Conservation (phyloP, 2,113 vertebrate species). For the Dendrocopos noguchii region DNA sequence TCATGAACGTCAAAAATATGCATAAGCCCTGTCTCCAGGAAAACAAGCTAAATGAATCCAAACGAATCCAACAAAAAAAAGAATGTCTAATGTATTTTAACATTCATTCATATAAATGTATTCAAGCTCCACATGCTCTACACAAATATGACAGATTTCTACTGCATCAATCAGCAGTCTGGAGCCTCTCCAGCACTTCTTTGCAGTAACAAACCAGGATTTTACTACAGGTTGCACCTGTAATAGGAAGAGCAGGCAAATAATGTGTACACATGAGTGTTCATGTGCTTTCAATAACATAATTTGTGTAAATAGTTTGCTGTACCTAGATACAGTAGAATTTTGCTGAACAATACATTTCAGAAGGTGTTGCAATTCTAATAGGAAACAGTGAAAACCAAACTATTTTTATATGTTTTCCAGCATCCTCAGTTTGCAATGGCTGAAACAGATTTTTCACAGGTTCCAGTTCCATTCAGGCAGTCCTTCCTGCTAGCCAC, state of each 20-base stretch:
- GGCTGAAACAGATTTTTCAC: slow-evolving; percentile 16
- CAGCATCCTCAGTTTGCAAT: slow-evolving; percentile 2
- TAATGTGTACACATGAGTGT: background rate
- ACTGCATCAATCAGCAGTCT: background rate
- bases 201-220: background rate
- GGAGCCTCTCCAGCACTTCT: background rate
- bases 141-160: background rate
- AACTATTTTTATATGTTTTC: slow-evolving; percentile 11
- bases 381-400: background rate
- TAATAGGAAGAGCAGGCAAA: background rate
- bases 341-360: background rate
- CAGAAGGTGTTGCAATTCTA: slow-evolving; percentile 15
- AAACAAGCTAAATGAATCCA: background rate
- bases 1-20: background rate
- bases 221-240: background rate
- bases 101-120: background rate
- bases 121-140: background rate
- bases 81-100: background rate
- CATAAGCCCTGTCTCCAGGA: background rate
- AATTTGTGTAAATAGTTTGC: background rate
- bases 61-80: background rate
- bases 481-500: background rate
- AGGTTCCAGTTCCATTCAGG: background rate
- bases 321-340: background rate
- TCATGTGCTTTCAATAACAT: background rate